These are phyloP conservation scores for Sclerodermus sp. DNA, from an alignment of 2,888 invertebrate species.

Conservation along the genomic window DNA sequence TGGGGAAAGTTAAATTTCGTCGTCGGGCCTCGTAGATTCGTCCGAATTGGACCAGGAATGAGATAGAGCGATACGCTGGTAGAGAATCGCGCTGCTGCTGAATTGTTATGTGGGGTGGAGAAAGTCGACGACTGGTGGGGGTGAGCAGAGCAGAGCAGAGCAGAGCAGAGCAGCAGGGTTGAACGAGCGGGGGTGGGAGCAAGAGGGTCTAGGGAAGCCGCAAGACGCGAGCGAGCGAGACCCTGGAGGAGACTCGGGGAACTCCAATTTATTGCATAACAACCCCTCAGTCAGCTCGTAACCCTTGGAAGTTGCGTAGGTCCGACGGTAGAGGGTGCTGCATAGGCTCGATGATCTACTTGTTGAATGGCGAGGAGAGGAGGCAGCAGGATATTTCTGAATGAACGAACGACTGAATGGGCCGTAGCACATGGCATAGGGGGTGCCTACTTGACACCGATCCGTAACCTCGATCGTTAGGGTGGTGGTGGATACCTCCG, in stretches of 20 bases:
- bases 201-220: slow-evolving; percentile 7
- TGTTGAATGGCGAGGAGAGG: slow-evolving; percentile 35
- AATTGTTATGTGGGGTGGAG: too few relatives aligned
- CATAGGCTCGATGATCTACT: slow-evolving; percentile 43
- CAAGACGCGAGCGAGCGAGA: slow-evolving; percentile 15
- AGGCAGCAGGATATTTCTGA: slow-evolving; percentile 42
- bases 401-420: slow-evolving; percentile 43
- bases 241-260: slow-evolving; percentile 17
- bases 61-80: too few relatives aligned
- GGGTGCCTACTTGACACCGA: slow-evolving; percentile 43
- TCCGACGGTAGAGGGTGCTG: slow-evolving; percentile 41
- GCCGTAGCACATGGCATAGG: slow-evolving; percentile 40
- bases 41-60: too few relatives aligned
- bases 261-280: slow-evolving; percentile 38
- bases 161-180: slow-evolving; percentile 3
- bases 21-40: too few relatives aligned
- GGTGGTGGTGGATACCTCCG: too few relatives aligned
- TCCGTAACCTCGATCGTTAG: slow-evolving; percentile 16
- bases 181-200: slow-evolving; percentile 1
- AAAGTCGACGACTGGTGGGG: too few relatives aligned
- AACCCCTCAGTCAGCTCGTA: slow-evolving; percentile 38
- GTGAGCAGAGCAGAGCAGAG: slow-evolving; percentile 8
- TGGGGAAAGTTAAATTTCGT: too few relatives aligned
- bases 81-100: too few relatives aligned
- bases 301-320: slow-evolving; percentile 43